Evolutionary conservation across 2,797 vertebrate genomes (phyloP).

Genomic region (Gymnoscopelus microlampas): DNA sequence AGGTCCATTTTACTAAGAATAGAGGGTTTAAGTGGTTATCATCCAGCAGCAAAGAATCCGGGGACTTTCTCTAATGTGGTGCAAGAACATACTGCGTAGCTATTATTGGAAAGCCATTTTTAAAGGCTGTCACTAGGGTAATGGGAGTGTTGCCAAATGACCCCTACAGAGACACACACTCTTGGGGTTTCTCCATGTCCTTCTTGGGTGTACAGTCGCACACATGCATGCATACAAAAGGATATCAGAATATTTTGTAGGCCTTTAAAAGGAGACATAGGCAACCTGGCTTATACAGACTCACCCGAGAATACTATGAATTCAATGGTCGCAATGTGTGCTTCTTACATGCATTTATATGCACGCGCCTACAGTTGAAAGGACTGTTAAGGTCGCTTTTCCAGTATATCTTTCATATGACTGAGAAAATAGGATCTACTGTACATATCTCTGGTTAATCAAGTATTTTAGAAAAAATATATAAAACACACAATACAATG

Average conservation of each 20-base stretch:
- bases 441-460: not conserved
- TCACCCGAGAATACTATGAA: not conserved
- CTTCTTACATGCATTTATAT: no score
- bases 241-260: not conserved
- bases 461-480: not conserved
- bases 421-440: no score
- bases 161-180: slow-evolving; percentile 9
- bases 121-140: slow-evolving; percentile 23
- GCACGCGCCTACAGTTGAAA: no score
- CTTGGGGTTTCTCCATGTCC: slow-evolving; percentile 25
- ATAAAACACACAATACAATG: no score
- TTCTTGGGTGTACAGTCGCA: not conserved
- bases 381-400: no score
- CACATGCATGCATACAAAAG: not conserved
- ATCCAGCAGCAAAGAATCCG: slow-evolving; percentile 3
- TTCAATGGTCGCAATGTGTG: no score
- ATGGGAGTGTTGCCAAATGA: slow-evolving; percentile 23
- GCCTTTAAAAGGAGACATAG: not conserved
- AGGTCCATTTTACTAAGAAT: no score
- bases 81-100: slow-evolving; percentile 7
- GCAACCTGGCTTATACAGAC: not conserved
- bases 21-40: no score
- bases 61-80: slow-evolving; percentile 15
- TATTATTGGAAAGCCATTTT: slow-evolving; percentile 28
- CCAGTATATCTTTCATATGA: no score